Evolutionary conservation across 2,888 invertebrate species (phyloP).

Genomic region (Eledone cirrhosa): DNA sequence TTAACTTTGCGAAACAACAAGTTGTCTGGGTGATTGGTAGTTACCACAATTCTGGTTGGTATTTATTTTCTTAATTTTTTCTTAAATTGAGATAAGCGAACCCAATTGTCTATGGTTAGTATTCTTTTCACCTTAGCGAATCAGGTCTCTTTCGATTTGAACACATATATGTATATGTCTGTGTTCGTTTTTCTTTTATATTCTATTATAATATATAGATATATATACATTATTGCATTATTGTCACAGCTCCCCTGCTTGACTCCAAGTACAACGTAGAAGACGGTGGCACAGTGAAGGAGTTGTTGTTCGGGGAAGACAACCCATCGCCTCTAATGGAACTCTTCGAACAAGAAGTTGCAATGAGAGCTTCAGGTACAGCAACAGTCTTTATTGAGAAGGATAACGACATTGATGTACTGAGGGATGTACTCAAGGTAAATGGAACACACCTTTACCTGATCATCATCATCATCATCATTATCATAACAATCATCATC

Average conservation of each 20-base stretch:
- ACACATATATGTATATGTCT: too few species aligned
- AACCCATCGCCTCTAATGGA: conserved; percentile 50
- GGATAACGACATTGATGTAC: conserved; percentile 33
- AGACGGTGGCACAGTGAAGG: conserved; percentile 36
- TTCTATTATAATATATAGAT: not conserved
- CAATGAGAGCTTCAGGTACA: conserved; percentile 44
- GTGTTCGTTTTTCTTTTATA: too few species aligned
- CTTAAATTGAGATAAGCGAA: too few species aligned
- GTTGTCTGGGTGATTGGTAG: too few species aligned
- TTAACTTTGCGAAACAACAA: too few species aligned
- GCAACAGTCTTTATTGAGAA: conserved; percentile 45
- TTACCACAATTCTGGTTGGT: too few species aligned
- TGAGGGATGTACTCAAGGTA: conserved; percentile 39
- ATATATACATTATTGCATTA: not conserved
- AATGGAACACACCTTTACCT: not conserved
- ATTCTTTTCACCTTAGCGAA: too few species aligned
- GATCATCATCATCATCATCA: too few species aligned
- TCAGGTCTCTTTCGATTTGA: too few species aligned
- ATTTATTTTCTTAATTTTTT: too few species aligned
- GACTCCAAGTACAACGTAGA: conserved; percentile 42
- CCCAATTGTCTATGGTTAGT: too few species aligned
- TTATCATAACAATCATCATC: too few species aligned
- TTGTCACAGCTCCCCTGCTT: conserved; percentile 40
- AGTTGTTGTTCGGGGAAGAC: conserved; percentile 43
- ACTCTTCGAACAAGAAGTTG: conserved; percentile 46